phyloP scores from a whole-genome alignment of 1,140 invertebrate species.

The Dolichoris vasculosae region DNA sequence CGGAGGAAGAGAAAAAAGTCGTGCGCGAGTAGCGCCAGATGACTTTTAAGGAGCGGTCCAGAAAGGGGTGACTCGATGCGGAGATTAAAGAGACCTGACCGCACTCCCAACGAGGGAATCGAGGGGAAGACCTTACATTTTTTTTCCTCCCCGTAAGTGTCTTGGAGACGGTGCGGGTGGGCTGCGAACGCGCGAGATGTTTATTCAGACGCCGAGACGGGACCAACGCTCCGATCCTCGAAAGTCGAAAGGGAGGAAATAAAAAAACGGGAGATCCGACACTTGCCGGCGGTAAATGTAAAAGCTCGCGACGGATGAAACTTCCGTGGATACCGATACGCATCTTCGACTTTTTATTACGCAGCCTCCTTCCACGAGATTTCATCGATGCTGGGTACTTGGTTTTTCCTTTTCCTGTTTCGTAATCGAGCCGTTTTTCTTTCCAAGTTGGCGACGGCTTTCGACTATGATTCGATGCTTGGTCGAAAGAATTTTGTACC shows the following conservation, averaged over 20 bases:
- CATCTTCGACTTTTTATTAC: no score
- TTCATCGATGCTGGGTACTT: no score
- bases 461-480: no score
- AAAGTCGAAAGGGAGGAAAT: background rate
- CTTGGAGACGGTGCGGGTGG: constrained; percentile 61
- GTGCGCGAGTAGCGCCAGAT: background rate
- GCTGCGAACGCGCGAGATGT: constrained; percentile 70
- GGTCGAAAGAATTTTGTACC: no score
- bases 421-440: no score
- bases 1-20: background rate
- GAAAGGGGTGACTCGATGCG: constrained; percentile 19
- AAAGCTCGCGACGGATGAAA: no score
- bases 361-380: no score
- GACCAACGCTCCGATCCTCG: background rate
- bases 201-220: constrained; percentile 71
- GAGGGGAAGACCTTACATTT: background rate
- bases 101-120: no score
- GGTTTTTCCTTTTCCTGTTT: no score
- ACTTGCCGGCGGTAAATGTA: constrained; percentile 53
- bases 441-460: no score
- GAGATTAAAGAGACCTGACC: constrained; percentile 32
- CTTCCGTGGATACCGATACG: no score
- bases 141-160: constrained; percentile 13
- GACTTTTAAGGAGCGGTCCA: background rate
- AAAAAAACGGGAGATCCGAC: constrained; percentile 61